Evolutionary conservation across 1,140 invertebrate genomes (phyloP).

Genomic region (Achroia grisella): DNA sequence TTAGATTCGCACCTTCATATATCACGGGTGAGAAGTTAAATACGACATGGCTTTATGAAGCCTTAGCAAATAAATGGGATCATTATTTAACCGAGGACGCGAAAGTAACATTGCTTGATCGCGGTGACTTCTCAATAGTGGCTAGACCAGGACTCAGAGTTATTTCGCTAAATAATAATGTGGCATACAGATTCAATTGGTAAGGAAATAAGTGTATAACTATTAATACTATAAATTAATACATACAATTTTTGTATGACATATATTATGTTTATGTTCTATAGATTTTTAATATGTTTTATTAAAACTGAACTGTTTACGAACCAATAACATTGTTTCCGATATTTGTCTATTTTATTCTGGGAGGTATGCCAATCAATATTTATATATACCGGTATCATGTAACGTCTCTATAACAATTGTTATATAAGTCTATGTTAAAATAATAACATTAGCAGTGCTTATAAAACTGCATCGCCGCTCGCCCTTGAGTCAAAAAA

Average conservation of each 20-base stretch:
- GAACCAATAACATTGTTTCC: no score
- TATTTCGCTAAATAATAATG: slow-evolving; percentile 84
- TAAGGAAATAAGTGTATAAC: slow-evolving; percentile 59
- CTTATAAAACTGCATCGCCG: no score
- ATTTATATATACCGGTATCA: background rate
- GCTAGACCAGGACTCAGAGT: slow-evolving; percentile 79
- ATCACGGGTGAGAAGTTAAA: slow-evolving; percentile 70
- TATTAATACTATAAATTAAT: no score
- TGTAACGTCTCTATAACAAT: no score
- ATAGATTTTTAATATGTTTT: no score
- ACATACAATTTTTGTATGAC: no score
- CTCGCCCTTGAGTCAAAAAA: no score
- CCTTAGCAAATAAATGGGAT: slow-evolving; percentile 78
- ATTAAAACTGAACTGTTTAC: no score
- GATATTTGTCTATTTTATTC: no score
- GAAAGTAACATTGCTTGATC: slow-evolving; percentile 75
- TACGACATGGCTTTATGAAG: slow-evolving; percentile 81
- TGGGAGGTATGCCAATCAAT: background rate
- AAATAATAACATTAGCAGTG: no score
- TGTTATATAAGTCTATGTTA: no score
- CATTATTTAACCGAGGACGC: slow-evolving; percentile 78
- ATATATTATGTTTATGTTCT: no score
- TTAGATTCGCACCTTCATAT: slow-evolving; percentile 74
- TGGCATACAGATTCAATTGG: slow-evolving; percentile 84
- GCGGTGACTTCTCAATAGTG: slow-evolving; percentile 82